Percentiles rank a stretch among this genome's conserved stretches.
These are phyloP conservation scores for Meiosimyza decipiens DNA, from an alignment of 2,888 invertebrate species.

Conservation along the genomic window DNA sequence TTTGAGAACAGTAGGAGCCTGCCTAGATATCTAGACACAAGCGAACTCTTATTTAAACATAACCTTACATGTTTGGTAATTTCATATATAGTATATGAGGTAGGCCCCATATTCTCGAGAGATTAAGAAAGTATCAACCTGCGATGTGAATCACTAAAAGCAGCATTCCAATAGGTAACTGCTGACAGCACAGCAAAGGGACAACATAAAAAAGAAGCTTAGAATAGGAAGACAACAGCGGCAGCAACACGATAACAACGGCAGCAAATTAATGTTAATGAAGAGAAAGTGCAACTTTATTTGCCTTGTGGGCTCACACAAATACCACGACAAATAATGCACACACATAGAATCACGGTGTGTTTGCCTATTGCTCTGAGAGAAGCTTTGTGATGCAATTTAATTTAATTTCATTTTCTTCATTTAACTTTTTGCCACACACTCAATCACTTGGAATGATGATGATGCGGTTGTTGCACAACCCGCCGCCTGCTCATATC, in stretches of 20 bases:
- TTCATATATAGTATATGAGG: too few relatives aligned
- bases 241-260: not conserved
- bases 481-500: not conserved
- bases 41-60: too few relatives aligned
- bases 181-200: not conserved
- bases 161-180: too few relatives aligned
- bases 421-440: conserved; percentile 24
- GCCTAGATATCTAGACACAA: too few relatives aligned
- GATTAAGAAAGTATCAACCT: too few relatives aligned
- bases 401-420: conserved; percentile 31
- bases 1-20: too few relatives aligned
- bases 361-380: not conserved
- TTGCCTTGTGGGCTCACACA: conserved; percentile 18
- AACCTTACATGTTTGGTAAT: too few relatives aligned
- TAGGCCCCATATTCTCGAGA: too few relatives aligned
- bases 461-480: conserved; percentile 1
- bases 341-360: not conserved
- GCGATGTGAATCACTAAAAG: too few relatives aligned
- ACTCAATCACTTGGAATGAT: conserved; percentile 18
- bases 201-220: too few relatives aligned
- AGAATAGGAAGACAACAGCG: not conserved
- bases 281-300: conserved; percentile 36
- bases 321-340: not conserved
- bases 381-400: conserved; percentile 18
- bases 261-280: conserved; percentile 33